Conservation (phyloP, 2,888 invertebrate genomes). For the Griposia aprilina region DNA sequence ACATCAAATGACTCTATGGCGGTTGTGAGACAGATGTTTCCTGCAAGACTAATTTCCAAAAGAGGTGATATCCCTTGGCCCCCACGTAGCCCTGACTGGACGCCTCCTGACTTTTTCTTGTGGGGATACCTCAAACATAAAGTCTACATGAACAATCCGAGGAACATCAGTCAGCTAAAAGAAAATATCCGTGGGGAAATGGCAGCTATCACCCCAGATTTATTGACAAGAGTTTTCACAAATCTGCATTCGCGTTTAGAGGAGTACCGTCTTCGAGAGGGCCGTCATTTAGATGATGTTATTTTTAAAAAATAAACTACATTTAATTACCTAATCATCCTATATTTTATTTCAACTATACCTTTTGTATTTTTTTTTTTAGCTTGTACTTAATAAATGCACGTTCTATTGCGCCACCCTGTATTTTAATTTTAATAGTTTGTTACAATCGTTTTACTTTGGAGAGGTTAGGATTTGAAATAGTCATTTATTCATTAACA, state of each 20-base stretch:
- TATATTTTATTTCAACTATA: too few relatives aligned
- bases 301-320: background rate
- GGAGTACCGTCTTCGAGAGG: background rate
- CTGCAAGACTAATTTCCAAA: background rate
- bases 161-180: too few relatives aligned
- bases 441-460: background rate
- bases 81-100: slow-evolving; percentile 19
- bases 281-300: background rate
- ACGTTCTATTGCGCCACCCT: background rate
- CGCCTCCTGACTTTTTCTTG: slow-evolving; percentile 27
- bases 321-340: too few relatives aligned
- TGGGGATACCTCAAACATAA: slow-evolving; percentile 31
- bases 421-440: background rate
- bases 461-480: too few relatives aligned
- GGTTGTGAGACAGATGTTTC: too few relatives aligned
- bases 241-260: background rate
- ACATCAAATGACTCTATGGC: too few relatives aligned
- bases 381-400: background rate
- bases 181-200: too few relatives aligned
- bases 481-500: too few relatives aligned
- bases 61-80: slow-evolving; percentile 24
- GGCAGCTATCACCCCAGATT: slow-evolving; percentile 12
- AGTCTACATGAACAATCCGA: slow-evolving; percentile 21
- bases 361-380: too few relatives aligned
- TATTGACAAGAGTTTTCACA: slow-evolving; percentile 2